Base-by-base conservation (phyloP, 2,113 vertebrate genomes). In the Tupaia chinensis region DNA sequence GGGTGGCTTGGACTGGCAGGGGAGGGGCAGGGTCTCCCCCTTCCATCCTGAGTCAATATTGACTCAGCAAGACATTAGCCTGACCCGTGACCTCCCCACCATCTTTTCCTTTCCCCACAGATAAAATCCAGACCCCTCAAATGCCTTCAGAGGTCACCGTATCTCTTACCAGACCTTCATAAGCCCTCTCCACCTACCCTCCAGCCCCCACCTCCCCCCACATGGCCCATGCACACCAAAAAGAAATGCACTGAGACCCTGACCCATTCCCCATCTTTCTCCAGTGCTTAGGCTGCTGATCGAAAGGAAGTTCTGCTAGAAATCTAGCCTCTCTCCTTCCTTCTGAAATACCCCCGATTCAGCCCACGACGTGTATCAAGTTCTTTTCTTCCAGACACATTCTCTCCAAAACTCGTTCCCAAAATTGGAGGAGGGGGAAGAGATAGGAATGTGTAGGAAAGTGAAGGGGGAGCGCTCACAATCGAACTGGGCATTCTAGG, bases 41-140 rank as follows among this genome's bases (percentile, higher is more conserved):
- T 93, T 96, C 97, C 74, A 92, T 94, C 95, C 95, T 98, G 95
- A 97, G 97, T 97, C 97, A 98, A 98, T 97, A 97, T 96, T 98
- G 97, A 98, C 95, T 97, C 97, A 97, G 97, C 95, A 92, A 89
- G 95, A 96, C 92, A 96, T 96, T 74, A 90, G 93, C 78, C 94
- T 94, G 95, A 97, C 92, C 96, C 54, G 15, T 80, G 87, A 95
- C 96, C 93, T 89, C 78, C 89, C 70, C 44, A 76, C 73, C 94
- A 89, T 96, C 93, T 95, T 94, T 92, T 84, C 79, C 91, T 91
- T 90, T 80, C 70, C 80, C 83, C 23, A 54, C 80, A 96, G 95
- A 95, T 88, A 93, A 96, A 96, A 96, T 70, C 86, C 76, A 90
- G 91, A 96, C 89, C 73, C 91, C 90, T 58, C 5, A 13, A 93